Percentiles rank a stretch among this genome's conserved stretches.
Conservation (phyloP, 2,113 vertebrate species). For the Solea solea region DNA sequence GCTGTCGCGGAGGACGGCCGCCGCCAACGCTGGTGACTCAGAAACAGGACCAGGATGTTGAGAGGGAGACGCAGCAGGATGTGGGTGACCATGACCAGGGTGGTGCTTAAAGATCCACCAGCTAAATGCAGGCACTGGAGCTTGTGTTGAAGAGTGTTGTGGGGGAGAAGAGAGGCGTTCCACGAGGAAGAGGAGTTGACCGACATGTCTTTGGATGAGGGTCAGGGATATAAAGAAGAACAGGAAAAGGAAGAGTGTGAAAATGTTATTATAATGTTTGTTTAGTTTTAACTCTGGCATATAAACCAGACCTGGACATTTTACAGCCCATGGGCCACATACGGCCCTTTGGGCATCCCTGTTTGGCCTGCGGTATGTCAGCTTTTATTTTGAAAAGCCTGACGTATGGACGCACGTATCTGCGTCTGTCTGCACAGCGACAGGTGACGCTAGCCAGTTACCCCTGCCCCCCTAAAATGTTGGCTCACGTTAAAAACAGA, state of each 20-base stretch:
- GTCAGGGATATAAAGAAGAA: background rate
- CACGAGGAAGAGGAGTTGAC: background rate
- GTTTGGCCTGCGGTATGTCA: too few relatives aligned
- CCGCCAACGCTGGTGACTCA: conserved; percentile 5
- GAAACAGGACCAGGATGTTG: background rate
- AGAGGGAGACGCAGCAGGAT: conserved; percentile 18
- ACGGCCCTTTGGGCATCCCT: too few relatives aligned
- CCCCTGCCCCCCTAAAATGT: too few relatives aligned
- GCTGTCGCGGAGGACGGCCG: background rate
- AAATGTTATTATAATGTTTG: too few relatives aligned
- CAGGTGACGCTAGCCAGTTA: too few relatives aligned
- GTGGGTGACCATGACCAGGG: background rate
- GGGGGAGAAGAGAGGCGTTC: background rate
- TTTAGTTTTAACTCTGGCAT: too few relatives aligned
- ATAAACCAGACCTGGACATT: too few relatives aligned
- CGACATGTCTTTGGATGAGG: background rate
- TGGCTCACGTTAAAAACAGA: too few relatives aligned
- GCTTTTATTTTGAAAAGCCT: too few relatives aligned
- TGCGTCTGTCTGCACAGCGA: too few relatives aligned
- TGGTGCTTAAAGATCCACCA: background rate
- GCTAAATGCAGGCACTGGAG: background rate
- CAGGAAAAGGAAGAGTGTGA: background rate
- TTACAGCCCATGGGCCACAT: too few relatives aligned
- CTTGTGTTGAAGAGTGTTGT: background rate
- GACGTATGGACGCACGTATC: too few relatives aligned